These are phyloP conservation scores for Cebidichthys violaceus DNA, from an alignment of 2,113 vertebrate species.

Conservation along the genomic window DNA sequence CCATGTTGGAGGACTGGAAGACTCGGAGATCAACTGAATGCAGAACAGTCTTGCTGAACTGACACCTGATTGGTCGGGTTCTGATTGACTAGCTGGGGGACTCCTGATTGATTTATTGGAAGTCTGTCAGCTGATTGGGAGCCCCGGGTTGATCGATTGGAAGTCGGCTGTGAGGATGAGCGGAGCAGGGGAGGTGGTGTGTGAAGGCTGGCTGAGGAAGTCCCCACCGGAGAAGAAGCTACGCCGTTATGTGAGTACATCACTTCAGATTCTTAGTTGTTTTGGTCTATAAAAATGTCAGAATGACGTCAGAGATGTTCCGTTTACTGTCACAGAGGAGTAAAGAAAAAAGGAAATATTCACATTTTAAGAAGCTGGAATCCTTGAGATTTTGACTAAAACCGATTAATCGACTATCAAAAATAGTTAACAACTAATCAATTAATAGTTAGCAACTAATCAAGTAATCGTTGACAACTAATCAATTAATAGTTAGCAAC, in stretches of 20 bases:
- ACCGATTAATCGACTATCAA: no score
- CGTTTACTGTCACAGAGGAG: no score
- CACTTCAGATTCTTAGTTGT: neutral
- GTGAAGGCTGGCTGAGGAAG: conserved; percentile 94
- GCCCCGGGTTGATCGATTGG: neutral
- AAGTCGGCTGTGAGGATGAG: conserved; percentile 62
- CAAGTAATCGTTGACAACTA: no score
- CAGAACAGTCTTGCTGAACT: neutral
- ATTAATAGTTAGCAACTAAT: no score
- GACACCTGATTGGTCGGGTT: neutral
- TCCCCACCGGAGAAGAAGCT: conserved; percentile 96
- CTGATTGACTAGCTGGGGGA: no score
- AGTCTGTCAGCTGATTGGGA: neutral
- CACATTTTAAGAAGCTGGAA: no score
- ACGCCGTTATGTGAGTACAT: conserved; percentile 91
- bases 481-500: no score
- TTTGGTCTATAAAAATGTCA: no score
- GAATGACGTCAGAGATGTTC: no score
- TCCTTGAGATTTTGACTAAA: no score
- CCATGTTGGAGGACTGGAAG: neutral
- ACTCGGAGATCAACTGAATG: neutral
- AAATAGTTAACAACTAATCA: no score
- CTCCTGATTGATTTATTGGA: neutral
- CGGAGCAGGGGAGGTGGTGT: conserved; percentile 88
- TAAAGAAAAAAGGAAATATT: no score